These are phyloP conservation scores for Sebastes baramenuke DNA, from an alignment of 2,797 vertebrate genomes.

Conservation along the genomic window DNA sequence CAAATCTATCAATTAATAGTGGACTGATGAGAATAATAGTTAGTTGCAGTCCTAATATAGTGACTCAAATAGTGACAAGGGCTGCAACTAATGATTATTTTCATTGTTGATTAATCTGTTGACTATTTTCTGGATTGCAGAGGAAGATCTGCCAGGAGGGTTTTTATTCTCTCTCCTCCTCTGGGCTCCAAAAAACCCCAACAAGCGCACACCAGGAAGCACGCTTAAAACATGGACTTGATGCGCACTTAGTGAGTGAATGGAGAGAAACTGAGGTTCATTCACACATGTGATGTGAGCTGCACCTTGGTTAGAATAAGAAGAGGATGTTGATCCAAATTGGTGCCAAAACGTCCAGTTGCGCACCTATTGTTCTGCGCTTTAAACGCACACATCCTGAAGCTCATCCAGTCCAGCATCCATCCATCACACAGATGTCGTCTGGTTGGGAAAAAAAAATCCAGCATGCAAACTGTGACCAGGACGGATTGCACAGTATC, in stretches of 20 bases:
- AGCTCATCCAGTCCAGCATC: slow-evolving; percentile 2
- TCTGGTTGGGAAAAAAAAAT: background rate
- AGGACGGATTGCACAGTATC: slow-evolving; percentile 11
- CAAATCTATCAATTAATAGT: background rate
- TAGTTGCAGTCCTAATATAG: background rate
- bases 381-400: background rate
- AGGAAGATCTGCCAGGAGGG: background rate
- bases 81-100: too few species aligned
- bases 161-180: background rate
- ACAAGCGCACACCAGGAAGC: slow-evolving; percentile 10
- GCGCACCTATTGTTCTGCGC: slow-evolving; percentile 24
- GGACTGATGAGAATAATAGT: background rate
- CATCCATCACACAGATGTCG: slow-evolving; percentile 35
- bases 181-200: background rate
- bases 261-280: background rate
- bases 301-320: background rate
- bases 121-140: background rate
- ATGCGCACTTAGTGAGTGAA: slow-evolving; percentile 13
- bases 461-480: slow-evolving; percentile 38
- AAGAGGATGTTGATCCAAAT: background rate
- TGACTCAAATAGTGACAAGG: background rate
- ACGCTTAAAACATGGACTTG: slow-evolving; percentile 20
- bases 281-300: background rate
- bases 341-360: slow-evolving; percentile 21
- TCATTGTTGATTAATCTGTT: too few species aligned